Evolutionary conservation across 1,140 invertebrate genomes (phyloP), one percentile per base, ranked within the genome.

Genomic region (Glomeris maerens): DNA sequence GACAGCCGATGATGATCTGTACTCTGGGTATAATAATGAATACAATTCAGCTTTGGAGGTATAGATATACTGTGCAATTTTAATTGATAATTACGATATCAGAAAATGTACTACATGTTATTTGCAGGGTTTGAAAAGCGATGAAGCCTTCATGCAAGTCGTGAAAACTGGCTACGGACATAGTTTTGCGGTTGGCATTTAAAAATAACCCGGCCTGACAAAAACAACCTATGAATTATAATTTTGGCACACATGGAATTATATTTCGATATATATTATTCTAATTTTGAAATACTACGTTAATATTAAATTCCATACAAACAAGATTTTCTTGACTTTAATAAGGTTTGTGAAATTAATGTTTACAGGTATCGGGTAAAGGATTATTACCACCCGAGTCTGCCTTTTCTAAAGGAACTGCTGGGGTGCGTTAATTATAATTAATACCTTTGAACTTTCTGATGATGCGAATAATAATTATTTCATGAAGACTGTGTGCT

Each of bases 21-120:
- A 82, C 64, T 68, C 69, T 28, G 79, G 78, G 25, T 81, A 78
- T 57, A 78, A 81, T 67, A n/a, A n/a, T n/a, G 78, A 80, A 52
- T 78, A 77, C 57, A 72, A 77, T 56, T 72, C 76, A 7, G 69
- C 68, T 4, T 66, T 81, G 25, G 76, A 74, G 56, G 77, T 74
- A 20, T 73, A 67, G 45, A 69, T 72, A 52, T 59, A 61, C 59
- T n/a, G 14, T 45, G 10, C 38, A 27, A 23, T 52, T 40, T 13
- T 22, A 26, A 1, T 7, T 27, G 14, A 23, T 29, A 7, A 40
- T 50, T 27, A 14, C 23, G 40, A 1, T 3, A 23, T 21, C 14
- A 10, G 14, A 55, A 27, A 29, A 38, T 44, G 23, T 31, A 39
- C 31, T 45, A 45, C 47, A 7, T 45, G 39, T 23, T 41, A 40